Evolutionary conservation across 1,140 invertebrate genomes (phyloP), one percentile per base, ranked within the genome.

Genomic region (Mizuhopecten yessoensis): DNA sequence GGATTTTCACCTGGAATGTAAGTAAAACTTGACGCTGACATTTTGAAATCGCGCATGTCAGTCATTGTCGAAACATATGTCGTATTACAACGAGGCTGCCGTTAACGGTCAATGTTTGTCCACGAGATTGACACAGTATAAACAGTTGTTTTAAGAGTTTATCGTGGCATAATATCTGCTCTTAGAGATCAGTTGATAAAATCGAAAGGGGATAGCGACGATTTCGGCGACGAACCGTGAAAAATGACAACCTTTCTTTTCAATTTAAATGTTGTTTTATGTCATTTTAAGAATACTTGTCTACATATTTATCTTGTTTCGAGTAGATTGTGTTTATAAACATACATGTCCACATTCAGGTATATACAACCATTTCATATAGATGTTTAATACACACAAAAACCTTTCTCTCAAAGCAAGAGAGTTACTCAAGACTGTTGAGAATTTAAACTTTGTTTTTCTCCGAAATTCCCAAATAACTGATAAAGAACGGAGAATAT

Each of bases 1-100:
- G 57, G n/a, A 75, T 75, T 75, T 75, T 75, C n/a, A 75, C 57
- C 57, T 75, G 57, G 57, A 75, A 75, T 75, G 57, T 75, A 75
- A 75, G 57, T 75, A 75, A 75, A 75, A 75, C 57, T 75, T n/a
- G 57, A 75, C 57, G 57, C 57, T 75, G 57, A 29, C 57, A 75
- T n/a, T 29, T 75, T n/a, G 57, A 75, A 75, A 75, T n/a, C 11
- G 57, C 57, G n/a, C 57, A 75, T 75, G 57, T 75, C 57, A 75
- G 23, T 29, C 29, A 75, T 75, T 75, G 57, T 75, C n/a, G 23
- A 29, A 1, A n/a, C 57, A 0, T n/a, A 75, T 75, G 57, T 75
- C n/a, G 23, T 75, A 29, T 75, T n/a, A 75, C 57, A n/a, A 5
- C 5, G 1, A 75, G n/a, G 17, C 57, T n/a, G 5, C 9, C 9